phyloP scores from a whole-genome alignment of 2,797 vertebrate genomes.

The Crossoptilon crossoptilon region DNA sequence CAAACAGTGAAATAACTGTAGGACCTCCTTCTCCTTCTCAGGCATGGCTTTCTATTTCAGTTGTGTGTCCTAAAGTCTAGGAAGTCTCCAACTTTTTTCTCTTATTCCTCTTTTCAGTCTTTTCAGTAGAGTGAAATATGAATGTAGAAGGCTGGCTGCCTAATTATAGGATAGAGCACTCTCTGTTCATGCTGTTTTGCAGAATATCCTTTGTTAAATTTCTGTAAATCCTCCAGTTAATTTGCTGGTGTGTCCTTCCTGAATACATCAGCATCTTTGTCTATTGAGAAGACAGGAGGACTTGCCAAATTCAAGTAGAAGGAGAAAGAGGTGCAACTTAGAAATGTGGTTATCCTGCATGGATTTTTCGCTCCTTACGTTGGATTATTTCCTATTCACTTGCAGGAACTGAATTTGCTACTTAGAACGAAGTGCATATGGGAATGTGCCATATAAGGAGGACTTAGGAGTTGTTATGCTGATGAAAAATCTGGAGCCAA shows the following conservation, averaged over 20 bases:
- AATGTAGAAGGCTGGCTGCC: background rate
- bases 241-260: background rate
- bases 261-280: background rate
- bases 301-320: background rate
- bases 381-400: background rate
- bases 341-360: background rate
- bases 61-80: background rate
- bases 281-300: background rate
- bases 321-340: background rate
- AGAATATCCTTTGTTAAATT: background rate
- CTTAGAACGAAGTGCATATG: background rate
- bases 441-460: background rate
- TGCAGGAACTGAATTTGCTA: background rate
- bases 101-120: background rate
- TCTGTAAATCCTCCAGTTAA: background rate
- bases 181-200: background rate
- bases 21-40: background rate
- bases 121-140: background rate
- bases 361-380: conserved; percentile 12
- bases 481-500: background rate
- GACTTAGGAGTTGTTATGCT: background rate
- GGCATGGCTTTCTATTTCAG: background rate
- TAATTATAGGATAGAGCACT: background rate
- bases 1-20: background rate
- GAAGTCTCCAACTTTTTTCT: background rate